Evolutionary conservation across 2,113 vertebrate genomes (phyloP), one percentile per base, ranked within the genome.

Genomic region (Poecile atricapillus): DNA sequence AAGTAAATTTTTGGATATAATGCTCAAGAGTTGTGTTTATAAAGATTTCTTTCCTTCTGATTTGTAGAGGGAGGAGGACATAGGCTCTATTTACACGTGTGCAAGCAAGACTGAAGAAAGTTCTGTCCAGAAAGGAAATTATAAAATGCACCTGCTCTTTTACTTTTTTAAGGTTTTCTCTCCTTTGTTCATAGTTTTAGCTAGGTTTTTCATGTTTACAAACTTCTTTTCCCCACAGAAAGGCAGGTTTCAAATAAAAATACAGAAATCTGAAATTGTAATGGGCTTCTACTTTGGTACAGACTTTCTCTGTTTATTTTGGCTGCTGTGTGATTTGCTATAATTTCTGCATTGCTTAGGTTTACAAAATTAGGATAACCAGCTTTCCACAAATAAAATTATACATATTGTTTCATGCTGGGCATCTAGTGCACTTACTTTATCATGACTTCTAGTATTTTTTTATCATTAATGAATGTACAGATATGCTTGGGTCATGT

Each of bases 231-330:
- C 46, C 31, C 73, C 46, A 30, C 25, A 80, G 41, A 53, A 95
- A 27, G 46, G 10, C 41, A 50, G 12, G 9, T 78, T 93, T 93
- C 50, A 79, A 90, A 24, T 79, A 55, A 68, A 79, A 75, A 56
- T 39, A n/a, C 31, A 23, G 44, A 78, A 81, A 75, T 43, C 22
- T 56, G 33, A 93, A 92, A 91, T 59, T 39, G 55, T 70, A 65
- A 58, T 28, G 37, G 37, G 10, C 21, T 81, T 89, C 60, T 75
- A 24, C 79, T 89, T 89, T 67, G 31, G 46, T 90, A 28, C 53
- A 59, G 28, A 44, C 52, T 90, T 93, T 43, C n/a, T 78, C 27
- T 63, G 39, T 92, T 96, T 89, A 59, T 90, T 92, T 82, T 93
- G 82, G 41, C 78, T 59, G 24, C 25, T 65, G 3, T 47, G 17